phyloP scores from a whole-genome alignment of 2,888 invertebrate genomes.

The Pherbina coryleti region DNA sequence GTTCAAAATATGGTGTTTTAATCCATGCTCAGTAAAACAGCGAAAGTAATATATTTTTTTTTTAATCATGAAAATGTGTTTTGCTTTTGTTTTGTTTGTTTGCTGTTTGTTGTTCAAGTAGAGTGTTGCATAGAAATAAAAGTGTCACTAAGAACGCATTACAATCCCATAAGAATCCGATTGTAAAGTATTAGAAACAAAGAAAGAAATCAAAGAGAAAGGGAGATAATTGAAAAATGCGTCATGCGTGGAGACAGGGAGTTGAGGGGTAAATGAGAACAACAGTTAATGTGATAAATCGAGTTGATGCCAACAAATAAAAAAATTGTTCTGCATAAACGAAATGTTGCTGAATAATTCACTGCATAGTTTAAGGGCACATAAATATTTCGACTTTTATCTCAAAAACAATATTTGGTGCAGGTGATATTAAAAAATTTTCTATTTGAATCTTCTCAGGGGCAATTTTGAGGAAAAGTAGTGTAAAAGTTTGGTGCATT shows the following conservation, averaged over 20 bases:
- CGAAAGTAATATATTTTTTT: conserved; percentile 3
- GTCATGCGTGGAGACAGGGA: neutral
- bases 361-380: no score
- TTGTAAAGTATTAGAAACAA: conserved; percentile 53
- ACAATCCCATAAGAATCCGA: conserved; percentile 60
- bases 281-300: neutral
- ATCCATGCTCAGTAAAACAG: conserved; percentile 47
- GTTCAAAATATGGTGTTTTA: conserved; percentile 61
- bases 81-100: neutral
- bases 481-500: no score
- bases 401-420: no score
- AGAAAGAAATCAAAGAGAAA: neutral
- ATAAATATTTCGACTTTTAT: no score
- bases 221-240: neutral
- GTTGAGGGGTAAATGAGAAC: neutral
- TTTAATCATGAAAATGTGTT: neutral
- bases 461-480: no score
- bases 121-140: conserved; percentile 42
- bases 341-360: no score
- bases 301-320: neutral
- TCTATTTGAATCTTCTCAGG: no score
- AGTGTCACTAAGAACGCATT: conserved; percentile 50
- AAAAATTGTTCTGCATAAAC: no score
- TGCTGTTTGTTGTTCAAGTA: neutral
- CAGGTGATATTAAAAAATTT: no score